phyloP scores from a whole-genome alignment of 2,888 invertebrate species.

The Drosophila atripex region DNA sequence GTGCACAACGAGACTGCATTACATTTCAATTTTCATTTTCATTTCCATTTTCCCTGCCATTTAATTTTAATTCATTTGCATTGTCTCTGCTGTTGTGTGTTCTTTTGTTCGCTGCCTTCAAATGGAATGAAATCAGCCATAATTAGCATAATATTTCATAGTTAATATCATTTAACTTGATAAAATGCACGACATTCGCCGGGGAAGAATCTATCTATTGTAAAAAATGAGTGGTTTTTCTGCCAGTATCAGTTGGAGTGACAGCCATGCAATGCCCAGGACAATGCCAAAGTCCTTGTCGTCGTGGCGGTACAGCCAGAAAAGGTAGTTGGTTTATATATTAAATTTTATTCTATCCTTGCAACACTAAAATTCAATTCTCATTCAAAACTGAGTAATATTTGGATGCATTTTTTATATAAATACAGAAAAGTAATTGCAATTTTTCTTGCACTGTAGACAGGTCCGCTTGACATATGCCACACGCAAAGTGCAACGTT shows the following conservation, averaged over 20 bases:
- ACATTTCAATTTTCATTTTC: conserved; percentile 74
- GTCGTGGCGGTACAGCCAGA: conserved; percentile 2
- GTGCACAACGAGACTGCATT: conserved; percentile 53
- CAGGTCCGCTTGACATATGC: conserved; percentile 63
- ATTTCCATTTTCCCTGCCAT: conserved; percentile 52
- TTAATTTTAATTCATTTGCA: conserved; percentile 79
- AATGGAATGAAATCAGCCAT: conserved; percentile 73
- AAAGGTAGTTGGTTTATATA: not conserved
- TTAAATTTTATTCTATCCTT: too few species aligned
- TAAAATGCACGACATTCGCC: conserved; percentile 47
- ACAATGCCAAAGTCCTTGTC: conserved; percentile 34
- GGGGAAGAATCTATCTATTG: not conserved
- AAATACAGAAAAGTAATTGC: too few species aligned
- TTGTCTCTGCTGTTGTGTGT: conserved; percentile 61
- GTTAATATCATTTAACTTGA: conserved; percentile 79
- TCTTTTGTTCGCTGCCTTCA: conserved; percentile 39
- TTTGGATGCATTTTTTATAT: too few species aligned
- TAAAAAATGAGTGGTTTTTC: not conserved
- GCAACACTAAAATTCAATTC: too few species aligned
- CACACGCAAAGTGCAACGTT: conserved; percentile 69
- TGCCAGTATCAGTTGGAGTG: conserved; percentile 47
- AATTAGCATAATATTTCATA: conserved; percentile 80
- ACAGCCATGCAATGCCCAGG: conserved; percentile 67
- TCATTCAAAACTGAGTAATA: too few species aligned
- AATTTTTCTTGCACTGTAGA: not conserved